Conservation (phyloP, 2,888 invertebrate genomes). For the Tridacna gigas region DNA sequence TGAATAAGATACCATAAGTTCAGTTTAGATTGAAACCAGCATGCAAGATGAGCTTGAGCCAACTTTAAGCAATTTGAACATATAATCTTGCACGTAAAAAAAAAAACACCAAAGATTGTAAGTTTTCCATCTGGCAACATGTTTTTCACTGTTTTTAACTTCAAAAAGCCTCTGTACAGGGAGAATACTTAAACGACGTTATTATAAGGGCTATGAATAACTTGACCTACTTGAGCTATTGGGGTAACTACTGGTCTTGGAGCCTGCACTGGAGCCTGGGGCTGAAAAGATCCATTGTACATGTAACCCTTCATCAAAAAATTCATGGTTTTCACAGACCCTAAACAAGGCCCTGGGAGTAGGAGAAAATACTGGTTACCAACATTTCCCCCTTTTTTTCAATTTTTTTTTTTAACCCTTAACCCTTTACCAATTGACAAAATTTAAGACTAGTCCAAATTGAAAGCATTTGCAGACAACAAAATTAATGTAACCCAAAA, state of each 20-base stretch:
- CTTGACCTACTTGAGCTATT: constrained; percentile 70
- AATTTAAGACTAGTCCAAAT: no score
- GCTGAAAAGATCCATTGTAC: constrained; percentile 53
- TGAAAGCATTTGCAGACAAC: no score
- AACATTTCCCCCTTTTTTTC: neutral
- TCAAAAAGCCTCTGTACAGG: neutral
- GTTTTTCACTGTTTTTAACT: neutral
- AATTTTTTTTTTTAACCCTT: neutral
- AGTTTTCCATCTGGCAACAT: neutral
- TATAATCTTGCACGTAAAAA: no score
- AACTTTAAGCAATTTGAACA: no score
- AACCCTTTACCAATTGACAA: no score
- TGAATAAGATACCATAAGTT: neutral
- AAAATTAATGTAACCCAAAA: no score
- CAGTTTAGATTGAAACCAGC: neutral
- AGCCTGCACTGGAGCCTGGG: constrained; percentile 57
- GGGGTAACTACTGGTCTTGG: constrained; percentile 49
- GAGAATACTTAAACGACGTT: neutral
- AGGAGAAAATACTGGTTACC: no score
- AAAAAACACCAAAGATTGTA: no score
- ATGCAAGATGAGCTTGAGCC: no score
- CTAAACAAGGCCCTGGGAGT: neutral
- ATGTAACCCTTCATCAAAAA: neutral
- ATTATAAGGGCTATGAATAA: neutral
- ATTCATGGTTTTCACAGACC: neutral